A percentile compares a stretch with the other conserved stretches of the same genome.
These are phyloP conservation scores for Volucella bombylans DNA, from an alignment of 2,888 invertebrate species.

Conservation along the genomic window DNA sequence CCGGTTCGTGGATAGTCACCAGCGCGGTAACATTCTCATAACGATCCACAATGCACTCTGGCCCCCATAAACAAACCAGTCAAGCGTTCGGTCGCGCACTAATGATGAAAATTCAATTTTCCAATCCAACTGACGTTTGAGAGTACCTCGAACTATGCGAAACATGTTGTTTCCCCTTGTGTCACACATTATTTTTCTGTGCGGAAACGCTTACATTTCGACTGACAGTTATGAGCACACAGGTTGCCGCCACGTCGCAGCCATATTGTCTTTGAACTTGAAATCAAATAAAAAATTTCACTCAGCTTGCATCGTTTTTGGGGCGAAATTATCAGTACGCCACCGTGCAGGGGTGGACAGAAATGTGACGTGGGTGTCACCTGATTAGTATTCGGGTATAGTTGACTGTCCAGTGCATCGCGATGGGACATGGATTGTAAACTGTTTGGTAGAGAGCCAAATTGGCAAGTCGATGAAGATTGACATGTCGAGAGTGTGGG, in stretches of 20 bases:
- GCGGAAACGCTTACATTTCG: constrained; percentile 39
- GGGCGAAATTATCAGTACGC: constrained; percentile 38
- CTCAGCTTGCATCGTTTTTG: constrained; percentile 29
- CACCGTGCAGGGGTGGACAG: constrained; percentile 27
- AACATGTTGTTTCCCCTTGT: background rate
- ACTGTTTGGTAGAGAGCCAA: constrained; percentile 10
- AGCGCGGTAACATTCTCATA: constrained; percentile 5
- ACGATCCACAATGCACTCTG: constrained; percentile 1
- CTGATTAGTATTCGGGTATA: constrained; percentile 26
- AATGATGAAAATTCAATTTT: constrained; percentile 45
- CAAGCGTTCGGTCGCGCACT: constrained; percentile 33
- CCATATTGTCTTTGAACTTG: constrained; percentile 66
- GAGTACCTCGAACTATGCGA: constrained; percentile 5
- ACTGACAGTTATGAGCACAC: background rate
- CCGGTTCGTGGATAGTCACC: constrained; percentile 28
- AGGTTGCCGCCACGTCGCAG: background rate
- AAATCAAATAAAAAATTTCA: constrained; percentile 45
- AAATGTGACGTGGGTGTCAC: constrained; percentile 14
- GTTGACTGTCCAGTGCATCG: constrained; percentile 17
- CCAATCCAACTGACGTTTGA: constrained; percentile 23
- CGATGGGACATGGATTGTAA: background rate
- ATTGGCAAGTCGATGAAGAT: background rate
- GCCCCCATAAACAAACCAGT: constrained; percentile 24
- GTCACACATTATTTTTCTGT: constrained; percentile 38
- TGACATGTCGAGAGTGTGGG: background rate